phyloP scores from a whole-genome alignment of 2,113 vertebrate species.

The Cephalopholis sonnerati region DNA sequence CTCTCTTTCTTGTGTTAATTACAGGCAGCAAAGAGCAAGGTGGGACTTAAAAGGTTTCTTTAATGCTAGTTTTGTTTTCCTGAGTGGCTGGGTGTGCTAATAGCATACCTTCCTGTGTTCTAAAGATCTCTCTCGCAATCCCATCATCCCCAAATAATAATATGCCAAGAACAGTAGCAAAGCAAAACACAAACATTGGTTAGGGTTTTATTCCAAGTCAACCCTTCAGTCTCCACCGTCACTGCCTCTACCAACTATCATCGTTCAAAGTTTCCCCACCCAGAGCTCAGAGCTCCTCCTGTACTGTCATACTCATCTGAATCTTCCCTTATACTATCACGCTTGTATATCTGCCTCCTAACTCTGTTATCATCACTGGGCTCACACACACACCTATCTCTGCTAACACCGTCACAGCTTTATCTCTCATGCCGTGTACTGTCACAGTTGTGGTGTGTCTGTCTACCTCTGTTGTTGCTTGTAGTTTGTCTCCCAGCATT shows the following conservation, averaged over 20 bases:
- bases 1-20: slow-evolving; percentile 61
- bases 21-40: slow-evolving; percentile 30
- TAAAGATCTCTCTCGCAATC: slow-evolving; percentile 1
- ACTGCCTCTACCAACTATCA: slow-evolving; percentile 25
- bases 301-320: slow-evolving; percentile 46
- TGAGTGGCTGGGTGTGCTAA: slow-evolving; percentile 16
- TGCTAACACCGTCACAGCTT: slow-evolving; percentile 59
- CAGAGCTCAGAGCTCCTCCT: slow-evolving; percentile 31
- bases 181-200: slow-evolving; percentile 1
- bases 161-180: neutral
- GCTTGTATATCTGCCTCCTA: slow-evolving; percentile 53
- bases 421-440: slow-evolving; percentile 54
- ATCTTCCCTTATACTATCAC: slow-evolving; percentile 42
- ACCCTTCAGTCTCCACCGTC: slow-evolving; percentile 27
- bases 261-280: slow-evolving; percentile 36
- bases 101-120: slow-evolving; percentile 8
- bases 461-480: slow-evolving; percentile 67
- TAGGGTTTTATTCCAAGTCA: slow-evolving; percentile 28
- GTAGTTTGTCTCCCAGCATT: slow-evolving; percentile 70
- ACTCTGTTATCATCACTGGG: slow-evolving; percentile 58
- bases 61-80: slow-evolving; percentile 37
- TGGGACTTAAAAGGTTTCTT: slow-evolving; percentile 41
- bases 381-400: slow-evolving; percentile 35
- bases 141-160: slow-evolving; percentile 8
- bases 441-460: slow-evolving; percentile 64